Evolutionary conservation across 2,888 invertebrate genomes (phyloP), one percentile per base, ranked within the genome.

Genomic region (Seladonia tumulorum): DNA sequence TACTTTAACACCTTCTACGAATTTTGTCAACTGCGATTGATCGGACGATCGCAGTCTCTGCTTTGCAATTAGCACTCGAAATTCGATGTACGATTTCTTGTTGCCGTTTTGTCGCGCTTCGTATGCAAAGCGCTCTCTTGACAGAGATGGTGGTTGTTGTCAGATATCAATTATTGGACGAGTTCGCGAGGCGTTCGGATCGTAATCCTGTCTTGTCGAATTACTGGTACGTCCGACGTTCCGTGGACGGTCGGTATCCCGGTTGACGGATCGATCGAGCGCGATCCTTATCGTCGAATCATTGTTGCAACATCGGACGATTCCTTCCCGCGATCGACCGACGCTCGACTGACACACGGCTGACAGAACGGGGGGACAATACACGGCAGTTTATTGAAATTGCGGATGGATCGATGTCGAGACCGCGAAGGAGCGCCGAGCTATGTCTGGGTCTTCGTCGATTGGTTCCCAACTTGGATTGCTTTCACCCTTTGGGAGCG

Each of bases 241-340:
- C 18, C 35, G 14, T 66, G 10, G 66, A 66, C 29, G 8, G 8
- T 35, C n/a, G 12, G 22, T 42, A 0, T 70, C 70, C 42, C 39
- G 42, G 4, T n/a, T 42, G 39, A 42, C 22, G 70, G 42, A 14
- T 22, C 70, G 42, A 70, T 70, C 39, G 39, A 42, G 22, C 57
- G 49, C 53, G 68, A 57, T 29, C 35, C 22, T 12, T 14, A 22
- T 22, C 25, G 29, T 29, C 22, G 72, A n/a, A 39, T 78, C 72
- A 78, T 78, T 81, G 78, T 72, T 78, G 39, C 49, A 63, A 25
- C 35, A 57, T 16, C 60, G 72, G 35, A 22, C 39, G 47, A 29
- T 57, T 16, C n/a, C 29, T 73, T 68, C 29, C 18, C n/a, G 42
- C 53, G 25, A 22, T 10, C 29, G 12, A 78, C 47, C 16, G 63